Base-by-base conservation (phyloP, 2,113 vertebrate species). In the Pterocles gutturalis region DNA sequence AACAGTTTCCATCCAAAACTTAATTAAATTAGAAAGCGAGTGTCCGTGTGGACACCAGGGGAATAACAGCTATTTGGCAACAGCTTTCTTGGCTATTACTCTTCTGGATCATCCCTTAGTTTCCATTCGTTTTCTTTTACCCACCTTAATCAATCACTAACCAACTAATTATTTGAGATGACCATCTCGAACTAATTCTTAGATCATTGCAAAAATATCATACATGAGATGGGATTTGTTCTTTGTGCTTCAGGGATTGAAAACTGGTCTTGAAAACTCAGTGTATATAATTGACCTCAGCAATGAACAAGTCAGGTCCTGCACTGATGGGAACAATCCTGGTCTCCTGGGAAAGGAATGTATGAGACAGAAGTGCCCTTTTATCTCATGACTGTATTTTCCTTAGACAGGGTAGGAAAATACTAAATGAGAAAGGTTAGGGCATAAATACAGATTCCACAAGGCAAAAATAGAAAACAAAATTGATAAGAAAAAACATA, bases 291-390 rank as follows among this genome's bases (percentile, higher is more conserved):
- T 28, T 67, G 76, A 77, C 16, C 17, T 90, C 69, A 86, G 51
- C 21, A 62, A 82, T 60, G 43, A 86, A 38, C 71, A 83, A 91
- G 34, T 48, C 54, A 55, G 43, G 17, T 67, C 75, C 41, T 96
- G 25, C 82, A 38, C 58, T 89, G 58, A 87, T 91, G 54, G 76
- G 38, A 94, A 91, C 70, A 92, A 65, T 61, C 29, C 61, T 69
- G 28, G 55, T 78, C 76, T 92, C 82, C 64, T 78, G 75, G 93
- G 92, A 96, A 96, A 83, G 81, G 72, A 92, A 78, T 76, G 81
- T 58, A 89, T 82, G 89, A 97, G 84, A 69, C 69, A 94, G 53
- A 94, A 67, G 49, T 64, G 94, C 67, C 70, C 92, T 97, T 95
- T 64, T 91, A 93, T 94, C 85, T 95, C 20, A 16, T 90, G 71